These are phyloP conservation scores for Coleophora deauratella DNA, from an alignment of 2,888 invertebrate genomes.

Conservation along the genomic window DNA sequence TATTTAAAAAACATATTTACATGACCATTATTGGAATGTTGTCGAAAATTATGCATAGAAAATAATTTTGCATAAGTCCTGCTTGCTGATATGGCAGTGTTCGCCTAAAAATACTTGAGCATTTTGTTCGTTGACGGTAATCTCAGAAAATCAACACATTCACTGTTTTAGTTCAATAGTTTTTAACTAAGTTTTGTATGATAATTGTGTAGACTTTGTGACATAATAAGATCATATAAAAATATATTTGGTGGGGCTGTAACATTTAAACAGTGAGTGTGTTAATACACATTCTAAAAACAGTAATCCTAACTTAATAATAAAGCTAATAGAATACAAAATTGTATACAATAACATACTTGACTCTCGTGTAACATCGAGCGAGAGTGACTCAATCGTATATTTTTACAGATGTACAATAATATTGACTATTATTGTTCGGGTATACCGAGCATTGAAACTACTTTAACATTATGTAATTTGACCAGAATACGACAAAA, in stretches of 20 bases:
- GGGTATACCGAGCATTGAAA: conserved; percentile 49
- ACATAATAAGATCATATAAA: conserved; percentile 8
- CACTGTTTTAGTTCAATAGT: conserved; percentile 50
- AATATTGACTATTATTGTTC: conserved; percentile 34
- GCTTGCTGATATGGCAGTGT: conserved; percentile 54
- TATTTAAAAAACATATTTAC: conserved; percentile 48
- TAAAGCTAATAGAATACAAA: conserved; percentile 65
- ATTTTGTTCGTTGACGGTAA: conserved; percentile 54
- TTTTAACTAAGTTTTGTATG: conserved; percentile 13
- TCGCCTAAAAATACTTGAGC: conserved; percentile 69
- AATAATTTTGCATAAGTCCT: conserved; percentile 31
- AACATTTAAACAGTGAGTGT: conserved; percentile 68
- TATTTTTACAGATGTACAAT: conserved; percentile 20
- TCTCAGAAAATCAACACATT: conserved; percentile 68
- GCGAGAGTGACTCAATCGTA: conserved; percentile 6
- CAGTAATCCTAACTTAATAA: conserved; percentile 35
- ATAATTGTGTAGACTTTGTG: conserved; percentile 1
- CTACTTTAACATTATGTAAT: conserved; percentile 61
- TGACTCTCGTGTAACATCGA: conserved; percentile 9
- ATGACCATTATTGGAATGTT: conserved; percentile 37
- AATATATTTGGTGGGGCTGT: conserved; percentile 61
- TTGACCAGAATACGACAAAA: conserved; percentile 71
- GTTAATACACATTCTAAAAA: conserved; percentile 61
- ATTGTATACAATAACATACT: conserved; percentile 28
- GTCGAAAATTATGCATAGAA: conserved; percentile 22